These are phyloP conservation scores for Chaunax sp. DNA, from an alignment of 2,797 vertebrate genomes.

Conservation along the genomic window DNA sequence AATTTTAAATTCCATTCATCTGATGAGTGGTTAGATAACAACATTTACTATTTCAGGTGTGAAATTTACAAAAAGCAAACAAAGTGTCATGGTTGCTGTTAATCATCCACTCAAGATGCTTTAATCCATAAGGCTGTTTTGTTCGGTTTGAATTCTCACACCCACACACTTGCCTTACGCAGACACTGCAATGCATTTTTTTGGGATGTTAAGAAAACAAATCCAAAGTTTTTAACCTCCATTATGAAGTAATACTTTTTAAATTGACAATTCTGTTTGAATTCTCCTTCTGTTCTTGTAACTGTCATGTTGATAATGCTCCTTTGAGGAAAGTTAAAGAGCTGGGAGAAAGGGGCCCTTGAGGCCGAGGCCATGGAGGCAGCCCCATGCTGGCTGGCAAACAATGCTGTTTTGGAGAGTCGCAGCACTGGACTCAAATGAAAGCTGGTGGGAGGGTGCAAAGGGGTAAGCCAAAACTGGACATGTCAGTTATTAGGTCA, in stretches of 20 bases:
- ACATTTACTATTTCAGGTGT: constrained; percentile 30
- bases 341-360: constrained; percentile 68
- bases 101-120: constrained; percentile 43
- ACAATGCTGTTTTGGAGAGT: constrained; percentile 84
- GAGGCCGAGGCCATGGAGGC: constrained; percentile 67
- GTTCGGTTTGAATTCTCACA: constrained; percentile 42
- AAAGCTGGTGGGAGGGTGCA: constrained; percentile 67
- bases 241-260: constrained; percentile 74
- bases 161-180: constrained; percentile 35
- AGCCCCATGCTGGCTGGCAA: constrained; percentile 84
- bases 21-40: constrained; percentile 7
- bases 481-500: constrained; percentile 83
- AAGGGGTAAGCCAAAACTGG: constrained; percentile 68
- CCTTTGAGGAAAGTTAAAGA: constrained; percentile 76
- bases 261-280: constrained; percentile 68
- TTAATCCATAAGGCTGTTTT: constrained; percentile 25
- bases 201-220: constrained; percentile 11
- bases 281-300: constrained; percentile 77
- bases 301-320: constrained; percentile 78
- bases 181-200: constrained; percentile 7
- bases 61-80: constrained; percentile 50
- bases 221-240: constrained; percentile 10
- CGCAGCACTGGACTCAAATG: constrained; percentile 75
- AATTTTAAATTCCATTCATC: constrained; percentile 28
- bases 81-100: constrained; percentile 34